Base-by-base conservation (phyloP, 2,113 vertebrate species). In the Nibea albiflora region DNA sequence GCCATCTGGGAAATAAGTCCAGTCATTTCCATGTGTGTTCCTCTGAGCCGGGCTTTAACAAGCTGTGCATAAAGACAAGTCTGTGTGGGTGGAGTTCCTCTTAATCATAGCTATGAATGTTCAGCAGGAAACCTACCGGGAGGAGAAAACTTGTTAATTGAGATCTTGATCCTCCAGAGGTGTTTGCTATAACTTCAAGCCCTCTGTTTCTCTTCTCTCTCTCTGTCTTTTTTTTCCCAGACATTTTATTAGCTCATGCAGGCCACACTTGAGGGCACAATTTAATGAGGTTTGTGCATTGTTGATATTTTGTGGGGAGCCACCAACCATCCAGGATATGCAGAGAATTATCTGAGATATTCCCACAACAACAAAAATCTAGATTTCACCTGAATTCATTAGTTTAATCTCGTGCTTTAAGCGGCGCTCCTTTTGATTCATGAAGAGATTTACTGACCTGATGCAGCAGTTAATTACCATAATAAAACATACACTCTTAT, bases 131-230 rank as follows among this genome's bases (percentile, higher is more conserved):
- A 73, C 73, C 85, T 9, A 78, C 57, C n/a, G 73, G 88, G 89
- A 66, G 60, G 58, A 68, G 84, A 78, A 39, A 90, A 92, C 89
- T 92, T 91, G 87, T 91, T 94, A 92, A 95, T 90, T 93, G 92
- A 92, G 91, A 94, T 92, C 85, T 78, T 46, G 62, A 89, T 85
- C 76, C 89, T 90, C 88, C 81, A 14, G 92, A 89, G 92, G 81
- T 73, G 85, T 85, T 69, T 57, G 70, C 81, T 63, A 17, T 44
- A 87, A 91, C 80, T 80, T 88, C 80, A 65, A 88, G 87, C 82
- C 56, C 53, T 62, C 62, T 44, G 12, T 77, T 87, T 78, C 61
- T 31, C 4, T 31, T 31, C 28, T 31, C 28, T 39, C 8, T 39
- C 35, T 39, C 35, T 35, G 7, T 85, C 84, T 85, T 73, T 46